phyloP scores from a whole-genome alignment of 2,113 vertebrate species.

The Oncorhynchus masou region DNA sequence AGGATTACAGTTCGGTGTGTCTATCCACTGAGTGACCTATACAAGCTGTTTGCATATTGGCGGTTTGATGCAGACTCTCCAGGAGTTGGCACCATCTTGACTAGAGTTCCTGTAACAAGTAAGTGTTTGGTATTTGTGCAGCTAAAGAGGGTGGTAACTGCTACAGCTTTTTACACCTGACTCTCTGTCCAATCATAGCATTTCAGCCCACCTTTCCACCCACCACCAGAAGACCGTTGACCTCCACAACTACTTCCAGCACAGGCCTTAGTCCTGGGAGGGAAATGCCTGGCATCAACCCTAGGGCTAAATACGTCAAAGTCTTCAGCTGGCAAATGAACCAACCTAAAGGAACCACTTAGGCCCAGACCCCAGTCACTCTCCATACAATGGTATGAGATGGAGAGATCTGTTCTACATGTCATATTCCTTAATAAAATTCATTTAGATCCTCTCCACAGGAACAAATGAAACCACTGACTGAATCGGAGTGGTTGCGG shows the following conservation, averaged over 20 bases:
- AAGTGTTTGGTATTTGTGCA: not conserved
- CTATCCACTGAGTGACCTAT: slow-evolving; percentile 47
- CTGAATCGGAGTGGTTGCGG: not conserved
- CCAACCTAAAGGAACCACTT: not conserved
- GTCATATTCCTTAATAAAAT: not conserved
- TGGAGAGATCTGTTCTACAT: not conserved
- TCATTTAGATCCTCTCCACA: not conserved
- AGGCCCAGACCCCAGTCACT: not conserved
- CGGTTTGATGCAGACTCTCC: slow-evolving; percentile 53
- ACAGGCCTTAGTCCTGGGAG: not conserved
- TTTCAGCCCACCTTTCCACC: not conserved
- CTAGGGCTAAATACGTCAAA: not conserved
- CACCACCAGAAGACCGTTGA: too few relatives aligned
- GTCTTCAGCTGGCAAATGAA: not conserved
- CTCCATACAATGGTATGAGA: not conserved
- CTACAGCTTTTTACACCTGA: not conserved
- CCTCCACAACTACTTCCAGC: not conserved
- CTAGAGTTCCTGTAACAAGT: slow-evolving; percentile 11
- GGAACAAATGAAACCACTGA: not conserved
- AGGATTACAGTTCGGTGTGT: slow-evolving; percentile 61
- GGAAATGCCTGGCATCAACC: not conserved
- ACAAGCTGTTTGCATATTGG: slow-evolving; percentile 17
- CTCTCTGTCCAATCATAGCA: not conserved
- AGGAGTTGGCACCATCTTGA: slow-evolving; percentile 36
- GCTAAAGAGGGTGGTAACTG: too few relatives aligned